Evolutionary conservation across 2,113 vertebrate species (phyloP), one percentile per base, ranked within the genome.

Genomic region (Coturnix japonica): DNA sequence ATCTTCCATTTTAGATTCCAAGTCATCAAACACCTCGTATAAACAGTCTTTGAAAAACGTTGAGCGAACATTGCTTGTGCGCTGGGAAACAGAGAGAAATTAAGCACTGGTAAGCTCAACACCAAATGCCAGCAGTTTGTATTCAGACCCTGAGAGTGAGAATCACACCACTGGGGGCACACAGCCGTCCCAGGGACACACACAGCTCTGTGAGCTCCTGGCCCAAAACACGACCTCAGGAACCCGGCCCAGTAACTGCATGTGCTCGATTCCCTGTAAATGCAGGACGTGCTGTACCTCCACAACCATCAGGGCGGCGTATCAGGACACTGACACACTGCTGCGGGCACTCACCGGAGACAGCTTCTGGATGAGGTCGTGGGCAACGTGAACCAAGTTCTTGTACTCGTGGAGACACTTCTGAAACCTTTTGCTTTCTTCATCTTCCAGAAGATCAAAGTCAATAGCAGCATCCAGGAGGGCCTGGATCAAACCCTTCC

Each of bases 331-430:
- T 20, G 26, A 15, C 2, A 1, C 19, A 3, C 25, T 6, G 53
- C 47, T 17, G 13, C 3, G 4, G 49, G 75, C 59, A 95, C 98
- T 98, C 97, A 99, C 99, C 76, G 98, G 99, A 53, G 99, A 99
- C 59, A 99, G 98, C 96, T 99, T 99, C 98, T 99, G 99, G 95
- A 99, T 99, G 71, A 99, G 98, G 97, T 99, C 99, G n/a, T 99
- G 99, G 92, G 99, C 99, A 66, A 99, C 98, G 6, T 99, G 99
- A 75, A 99, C 97, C 90, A 99, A 97, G 97, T 99, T 99, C 97
- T 99, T 99, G 96, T 99, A 98, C 89, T 99, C 98, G 5, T 98
- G 97, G 87, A 99, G 98, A 96, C 98, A 98, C 67, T 99, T 99
- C 93, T 99, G 98, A 92, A 99, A 99, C 23, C 98, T 97, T 51